Conservation (phyloP, 2,113 vertebrate species). For the Psettodes erumei region DNA sequence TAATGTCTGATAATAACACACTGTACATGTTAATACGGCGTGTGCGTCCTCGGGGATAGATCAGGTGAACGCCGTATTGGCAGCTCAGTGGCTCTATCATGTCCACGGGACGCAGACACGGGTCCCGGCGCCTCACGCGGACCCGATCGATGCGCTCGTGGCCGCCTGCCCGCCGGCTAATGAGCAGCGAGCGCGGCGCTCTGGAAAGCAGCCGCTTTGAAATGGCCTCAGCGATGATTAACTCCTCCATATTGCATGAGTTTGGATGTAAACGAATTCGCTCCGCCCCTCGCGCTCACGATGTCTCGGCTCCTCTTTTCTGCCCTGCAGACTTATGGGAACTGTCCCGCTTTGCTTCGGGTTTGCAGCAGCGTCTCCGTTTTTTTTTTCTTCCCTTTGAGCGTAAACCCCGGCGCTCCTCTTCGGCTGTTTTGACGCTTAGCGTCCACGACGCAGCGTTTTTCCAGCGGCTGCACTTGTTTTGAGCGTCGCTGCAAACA, state of each 20-base stretch:
- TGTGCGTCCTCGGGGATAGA: slow-evolving; percentile 19
- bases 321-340: not conserved
- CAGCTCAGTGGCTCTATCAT: slow-evolving; percentile 31
- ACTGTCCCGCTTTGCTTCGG: no score
- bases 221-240: slow-evolving; percentile 56
- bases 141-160: slow-evolving; percentile 62
- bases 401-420: slow-evolving; percentile 18
- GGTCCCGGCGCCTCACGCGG: slow-evolving; percentile 35
- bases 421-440: slow-evolving; percentile 50
- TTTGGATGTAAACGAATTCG: slow-evolving; percentile 64
- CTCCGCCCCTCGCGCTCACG: slow-evolving; percentile 22
- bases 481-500: slow-evolving; percentile 35
- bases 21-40: not conserved
- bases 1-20: slow-evolving; percentile 6
- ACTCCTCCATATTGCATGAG: slow-evolving; percentile 71
- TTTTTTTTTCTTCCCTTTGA: slow-evolving; percentile 12
- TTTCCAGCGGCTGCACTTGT: slow-evolving; percentile 46
- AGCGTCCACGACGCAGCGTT: not conserved
- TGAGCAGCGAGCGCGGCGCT: slow-evolving; percentile 64
- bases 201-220: slow-evolving; percentile 47
- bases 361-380: no score
- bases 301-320: not conserved
- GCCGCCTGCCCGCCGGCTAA: slow-evolving; percentile 65
- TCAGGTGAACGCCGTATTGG: slow-evolving; percentile 36
- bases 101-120: slow-evolving; percentile 55